These are phyloP conservation scores for Papilio machaon DNA, from an alignment of 1,140 invertebrate species.

Conservation along the genomic window DNA sequence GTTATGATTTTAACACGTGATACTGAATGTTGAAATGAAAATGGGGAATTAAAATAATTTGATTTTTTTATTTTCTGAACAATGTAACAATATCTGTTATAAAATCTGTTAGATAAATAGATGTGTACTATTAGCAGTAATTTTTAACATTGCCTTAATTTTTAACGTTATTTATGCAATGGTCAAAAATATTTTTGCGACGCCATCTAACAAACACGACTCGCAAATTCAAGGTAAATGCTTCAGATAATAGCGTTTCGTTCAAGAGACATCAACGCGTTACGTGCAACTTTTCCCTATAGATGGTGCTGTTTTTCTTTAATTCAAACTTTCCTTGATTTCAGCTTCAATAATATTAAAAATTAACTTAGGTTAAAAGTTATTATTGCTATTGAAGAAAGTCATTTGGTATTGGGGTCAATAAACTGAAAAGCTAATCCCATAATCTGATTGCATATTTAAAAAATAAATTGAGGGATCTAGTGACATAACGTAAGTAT, in stretches of 20 bases:
- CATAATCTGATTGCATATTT: neutral
- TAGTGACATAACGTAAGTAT: neutral
- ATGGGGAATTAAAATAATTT: neutral
- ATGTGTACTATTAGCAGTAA: neutral
- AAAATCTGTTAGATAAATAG: neutral
- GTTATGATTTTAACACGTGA: conserved; percentile 26
- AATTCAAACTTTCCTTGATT: neutral
- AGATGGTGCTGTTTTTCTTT: conserved; percentile 21
- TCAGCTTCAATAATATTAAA: neutral
- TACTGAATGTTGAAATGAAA: neutral
- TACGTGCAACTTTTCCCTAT: neutral
- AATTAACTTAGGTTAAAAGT: too few species aligned
- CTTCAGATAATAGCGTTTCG: neutral
- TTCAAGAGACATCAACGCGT: conserved; percentile 13
- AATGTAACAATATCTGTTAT: neutral
- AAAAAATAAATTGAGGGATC: conserved; percentile 12
- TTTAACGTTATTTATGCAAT: neutral
- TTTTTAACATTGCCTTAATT: neutral
- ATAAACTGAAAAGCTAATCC: neutral
- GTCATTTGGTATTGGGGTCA: neutral
- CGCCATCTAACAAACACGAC: conserved; percentile 13
- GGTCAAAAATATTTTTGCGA: neutral
- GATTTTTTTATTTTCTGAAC: conserved; percentile 6
- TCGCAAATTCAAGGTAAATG: neutral
- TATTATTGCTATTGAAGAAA: neutral